Percentiles rank a stretch among this genome's conserved stretches.
Conservation (phyloP, 2,888 invertebrate species). For the Elegia similella region DNA sequence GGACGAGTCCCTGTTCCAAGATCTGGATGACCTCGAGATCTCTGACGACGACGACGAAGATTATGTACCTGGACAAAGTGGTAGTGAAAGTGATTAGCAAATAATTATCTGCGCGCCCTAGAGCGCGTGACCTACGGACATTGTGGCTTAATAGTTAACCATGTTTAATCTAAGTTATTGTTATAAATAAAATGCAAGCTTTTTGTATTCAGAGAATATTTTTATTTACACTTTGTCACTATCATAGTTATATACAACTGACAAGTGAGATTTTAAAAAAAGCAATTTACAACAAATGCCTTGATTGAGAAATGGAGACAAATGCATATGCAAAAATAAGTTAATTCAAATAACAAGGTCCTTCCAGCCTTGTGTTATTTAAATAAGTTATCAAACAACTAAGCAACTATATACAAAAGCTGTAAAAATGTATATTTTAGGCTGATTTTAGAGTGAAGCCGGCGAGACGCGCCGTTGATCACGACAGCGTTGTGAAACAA, state of each 20-base stretch:
- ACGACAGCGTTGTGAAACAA: too few relatives aligned
- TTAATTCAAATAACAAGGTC: too few relatives aligned
- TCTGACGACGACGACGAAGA: slow-evolving; percentile 85
- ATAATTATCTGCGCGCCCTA: slow-evolving; percentile 20
- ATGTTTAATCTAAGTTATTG: slow-evolving; percentile 36
- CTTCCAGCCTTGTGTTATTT: too few relatives aligned
- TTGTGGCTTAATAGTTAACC: slow-evolving; percentile 20
- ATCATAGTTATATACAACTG: slow-evolving; percentile 64
- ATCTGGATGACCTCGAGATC: slow-evolving; percentile 90
- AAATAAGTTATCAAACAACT: too few relatives aligned
- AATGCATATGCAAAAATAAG: not conserved
- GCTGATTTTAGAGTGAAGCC: too few relatives aligned
- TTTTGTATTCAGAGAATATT: slow-evolving; percentile 68
- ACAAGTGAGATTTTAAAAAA: slow-evolving; percentile 51
- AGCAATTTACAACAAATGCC: slow-evolving; percentile 32
- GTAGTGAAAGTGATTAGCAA: slow-evolving; percentile 68
- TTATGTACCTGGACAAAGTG: slow-evolving; percentile 82
- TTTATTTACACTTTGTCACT: slow-evolving; percentile 75
- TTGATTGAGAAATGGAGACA: slow-evolving; percentile 2
- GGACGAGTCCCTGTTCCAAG: slow-evolving; percentile 96
- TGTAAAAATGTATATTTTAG: too few relatives aligned
- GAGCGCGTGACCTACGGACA: slow-evolving; percentile 18
- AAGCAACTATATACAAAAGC: too few relatives aligned
- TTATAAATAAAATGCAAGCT: slow-evolving; percentile 53
- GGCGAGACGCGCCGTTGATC: too few relatives aligned